These are phyloP conservation scores for Metacarcinus magister DNA, from an alignment of 2,888 invertebrate species.

Conservation along the genomic window DNA sequence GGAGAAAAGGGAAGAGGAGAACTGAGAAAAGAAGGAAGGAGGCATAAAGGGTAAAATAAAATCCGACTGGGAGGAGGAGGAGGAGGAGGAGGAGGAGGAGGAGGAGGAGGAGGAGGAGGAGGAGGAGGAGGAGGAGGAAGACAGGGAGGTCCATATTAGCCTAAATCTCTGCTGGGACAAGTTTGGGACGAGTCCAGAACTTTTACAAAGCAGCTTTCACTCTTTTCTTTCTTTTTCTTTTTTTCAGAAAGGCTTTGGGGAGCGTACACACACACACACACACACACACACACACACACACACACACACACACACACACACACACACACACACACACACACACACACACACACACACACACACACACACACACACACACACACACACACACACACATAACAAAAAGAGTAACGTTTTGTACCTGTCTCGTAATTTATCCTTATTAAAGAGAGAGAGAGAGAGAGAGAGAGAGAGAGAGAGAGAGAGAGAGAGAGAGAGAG, in stretches of 20 bases:
- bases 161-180: background rate
- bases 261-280: background rate
- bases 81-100: background rate
- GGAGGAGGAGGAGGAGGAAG: background rate
- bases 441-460: conserved; percentile 3
- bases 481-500: conserved; percentile 12
- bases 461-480: conserved; percentile 41
- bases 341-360: conserved; percentile 48
- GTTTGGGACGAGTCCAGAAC: conserved; percentile 33
- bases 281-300: conserved; percentile 6
- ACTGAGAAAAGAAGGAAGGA: background rate
- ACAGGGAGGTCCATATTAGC: background rate
- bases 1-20: background rate
- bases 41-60: background rate
- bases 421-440: background rate
- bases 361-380: conserved; percentile 38
- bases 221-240: background rate
- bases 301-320: conserved; percentile 39
- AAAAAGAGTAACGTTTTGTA: background rate
- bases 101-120: conserved; percentile 4
- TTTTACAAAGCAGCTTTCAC: background rate
- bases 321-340: conserved; percentile 34
- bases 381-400: background rate
- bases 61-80: background rate
- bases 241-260: background rate